phyloP scores from a whole-genome alignment of 2,113 vertebrate genomes.

The Daphoenositta chrysoptera region DNA sequence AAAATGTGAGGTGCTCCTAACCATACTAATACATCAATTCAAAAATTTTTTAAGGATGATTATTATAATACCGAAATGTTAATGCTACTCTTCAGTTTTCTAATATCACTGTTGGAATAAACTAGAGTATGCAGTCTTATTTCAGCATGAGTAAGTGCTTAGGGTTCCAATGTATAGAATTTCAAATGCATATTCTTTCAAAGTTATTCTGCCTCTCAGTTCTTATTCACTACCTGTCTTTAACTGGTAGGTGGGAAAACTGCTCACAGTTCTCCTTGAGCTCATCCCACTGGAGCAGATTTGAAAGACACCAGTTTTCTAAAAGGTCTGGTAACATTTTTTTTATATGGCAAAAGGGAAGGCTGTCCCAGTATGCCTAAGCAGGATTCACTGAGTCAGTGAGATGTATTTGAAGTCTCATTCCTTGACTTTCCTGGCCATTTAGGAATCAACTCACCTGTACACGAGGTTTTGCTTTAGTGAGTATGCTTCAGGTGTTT shows the following conservation, averaged over 20 bases:
- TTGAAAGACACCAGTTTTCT: neutral
- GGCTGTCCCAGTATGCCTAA: neutral
- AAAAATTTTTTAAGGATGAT: neutral
- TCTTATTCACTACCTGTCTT: neutral
- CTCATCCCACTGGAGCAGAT: neutral
- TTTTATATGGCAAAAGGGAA: neutral
- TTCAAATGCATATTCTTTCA: neutral
- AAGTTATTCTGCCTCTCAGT: neutral
- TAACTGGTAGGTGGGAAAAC: neutral
- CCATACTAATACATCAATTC: neutral
- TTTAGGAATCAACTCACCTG: neutral
- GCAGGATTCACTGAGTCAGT: neutral
- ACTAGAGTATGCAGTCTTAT: neutral
- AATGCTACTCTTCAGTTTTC: neutral
- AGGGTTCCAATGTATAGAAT: neutral
- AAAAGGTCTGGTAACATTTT: neutral
- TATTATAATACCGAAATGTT: neutral
- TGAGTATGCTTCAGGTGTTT: neutral
- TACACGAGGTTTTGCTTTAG: neutral
- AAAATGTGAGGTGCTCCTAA: neutral
- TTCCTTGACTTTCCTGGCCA: too few species aligned
- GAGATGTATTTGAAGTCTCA: neutral
- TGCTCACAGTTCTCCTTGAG: neutral
- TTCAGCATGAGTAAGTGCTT: neutral
- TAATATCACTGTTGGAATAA: neutral